Evolutionary conservation across 2,888 invertebrate species (phyloP).

Genomic region (Ennomos erosarius): DNA sequence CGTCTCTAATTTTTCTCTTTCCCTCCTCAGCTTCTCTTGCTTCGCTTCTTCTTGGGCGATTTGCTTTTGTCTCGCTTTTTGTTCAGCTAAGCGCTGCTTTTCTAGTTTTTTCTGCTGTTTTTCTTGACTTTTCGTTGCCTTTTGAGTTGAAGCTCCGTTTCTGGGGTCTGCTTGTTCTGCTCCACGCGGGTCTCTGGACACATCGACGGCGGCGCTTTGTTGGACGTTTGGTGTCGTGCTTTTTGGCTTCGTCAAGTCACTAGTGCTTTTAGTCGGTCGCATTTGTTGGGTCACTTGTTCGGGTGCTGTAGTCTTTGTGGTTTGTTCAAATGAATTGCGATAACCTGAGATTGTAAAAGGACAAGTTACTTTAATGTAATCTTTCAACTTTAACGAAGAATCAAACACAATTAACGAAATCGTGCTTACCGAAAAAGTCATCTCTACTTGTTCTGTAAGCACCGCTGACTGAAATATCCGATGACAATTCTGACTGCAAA

Average conservation of each 20-base stretch:
- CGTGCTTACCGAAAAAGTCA: constrained; percentile 65
- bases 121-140: constrained; percentile 43
- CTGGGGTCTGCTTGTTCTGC: constrained; percentile 37
- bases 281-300: constrained; percentile 31
- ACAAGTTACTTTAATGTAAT: neutral
- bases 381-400: neutral
- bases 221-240: constrained; percentile 45
- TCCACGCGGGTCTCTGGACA: constrained; percentile 59
- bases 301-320: constrained; percentile 9
- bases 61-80: constrained; percentile 56
- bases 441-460: constrained; percentile 67
- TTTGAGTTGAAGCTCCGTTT: constrained; percentile 43
- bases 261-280: constrained; percentile 58
- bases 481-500: constrained; percentile 43
- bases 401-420: neutral
- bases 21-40: constrained; percentile 56
- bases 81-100: constrained; percentile 56
- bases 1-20: constrained; percentile 49
- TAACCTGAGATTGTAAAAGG: constrained; percentile 50
- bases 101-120: constrained; percentile 64
- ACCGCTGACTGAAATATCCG: constrained; percentile 57
- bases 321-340: constrained; percentile 30
- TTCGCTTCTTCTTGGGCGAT: constrained; percentile 54
- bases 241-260: constrained; percentile 50
- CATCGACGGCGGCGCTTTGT: constrained; percentile 56